A percentile compares a stretch with the other conserved stretches of the same genome.
These are phyloP conservation scores for Lithophane socia DNA, from an alignment of 2,888 invertebrate species.

Conservation along the genomic window DNA sequence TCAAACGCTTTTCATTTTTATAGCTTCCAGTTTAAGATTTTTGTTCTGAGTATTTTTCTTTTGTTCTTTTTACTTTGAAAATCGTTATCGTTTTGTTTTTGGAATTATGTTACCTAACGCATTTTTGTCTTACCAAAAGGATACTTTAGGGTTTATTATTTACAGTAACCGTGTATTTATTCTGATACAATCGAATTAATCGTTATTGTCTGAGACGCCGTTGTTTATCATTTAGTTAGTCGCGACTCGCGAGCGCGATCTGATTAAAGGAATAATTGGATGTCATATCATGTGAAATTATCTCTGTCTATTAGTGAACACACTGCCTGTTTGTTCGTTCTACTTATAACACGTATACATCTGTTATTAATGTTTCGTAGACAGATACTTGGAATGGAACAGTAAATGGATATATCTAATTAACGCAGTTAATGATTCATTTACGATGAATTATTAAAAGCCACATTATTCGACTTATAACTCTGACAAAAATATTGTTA, in stretches of 20 bases:
- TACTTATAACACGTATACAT: conserved; percentile 31
- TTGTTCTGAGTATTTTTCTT: conserved; percentile 43
- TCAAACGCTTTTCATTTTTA: conserved; percentile 38
- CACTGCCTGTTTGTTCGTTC: conserved; percentile 41
- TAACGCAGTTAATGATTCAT: conserved; percentile 1
- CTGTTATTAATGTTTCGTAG: conserved; percentile 19
- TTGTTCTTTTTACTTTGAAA: conserved; percentile 33
- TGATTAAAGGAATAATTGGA: conserved; percentile 55
- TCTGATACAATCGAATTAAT: conserved; percentile 8
- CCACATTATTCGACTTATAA: neutral
- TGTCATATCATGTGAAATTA: conserved; percentile 58
- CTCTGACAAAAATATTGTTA: neutral
- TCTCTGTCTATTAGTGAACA: conserved; percentile 43
- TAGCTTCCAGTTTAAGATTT: conserved; percentile 32
- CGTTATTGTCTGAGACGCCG: conserved; percentile 32
- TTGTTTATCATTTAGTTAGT: conserved; percentile 35
- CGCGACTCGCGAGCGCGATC: conserved; percentile 44
- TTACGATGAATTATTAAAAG: conserved; percentile 7
- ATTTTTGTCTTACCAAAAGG: conserved; percentile 1
- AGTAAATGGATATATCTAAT: conserved; percentile 10
- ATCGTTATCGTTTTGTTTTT: conserved; percentile 20
- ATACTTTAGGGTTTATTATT: conserved; percentile 1
- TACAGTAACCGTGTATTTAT: conserved; percentile 5
- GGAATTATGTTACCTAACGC: neutral
- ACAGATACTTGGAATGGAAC: conserved; percentile 2